Evolutionary conservation across 2,888 invertebrate genomes (phyloP), one percentile per base, ranked within the genome.

Genomic region (Stenotaenia linearis): DNA sequence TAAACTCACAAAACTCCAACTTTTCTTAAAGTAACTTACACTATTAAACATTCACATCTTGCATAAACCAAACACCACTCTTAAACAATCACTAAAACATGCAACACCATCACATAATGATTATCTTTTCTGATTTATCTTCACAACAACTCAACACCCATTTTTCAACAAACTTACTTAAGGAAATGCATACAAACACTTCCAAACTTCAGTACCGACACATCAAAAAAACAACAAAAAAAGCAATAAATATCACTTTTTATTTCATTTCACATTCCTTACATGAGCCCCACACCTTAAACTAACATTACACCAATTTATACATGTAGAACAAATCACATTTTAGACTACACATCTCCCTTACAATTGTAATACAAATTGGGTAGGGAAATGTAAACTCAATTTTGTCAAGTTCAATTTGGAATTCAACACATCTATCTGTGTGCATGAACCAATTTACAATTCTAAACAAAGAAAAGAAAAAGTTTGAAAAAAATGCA

Each of bases 321-420:
- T 18, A 50, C n/a, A 50, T 18, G 12, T 69, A 10, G 12, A 69
- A 28, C n/a, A 69, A 69, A 69, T 69, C 69, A 25, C 69, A 69
- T 69, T 69, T 69, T 15, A n/a, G 15, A 23, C 25, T 69, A 12
- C 25, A 23, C 15, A 69, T 69, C 69, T 69, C 18, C 28, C 28
- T 15, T 50, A 50, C 50, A 15, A 50, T 69, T 69, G 69, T 69
- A 69, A 69, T 69, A 69, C 69, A 69, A 69, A 69, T 69, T 69
- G 69, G 15, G 28, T 28, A 28, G 69, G 28, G 28, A 69, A 28
- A 69, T 69, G 25, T 69, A 69, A 69, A 69, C 69, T 69, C 69
- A 69, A 69, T 69, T 69, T 69, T 69, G 69, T 69, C 69, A 69
- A 69, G 69, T 69, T 69, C 69, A 69, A 69, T 69, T 69, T 69